phyloP scores from a whole-genome alignment of 2,113 vertebrate species.

The Paracanthobrama guichenoti region DNA sequence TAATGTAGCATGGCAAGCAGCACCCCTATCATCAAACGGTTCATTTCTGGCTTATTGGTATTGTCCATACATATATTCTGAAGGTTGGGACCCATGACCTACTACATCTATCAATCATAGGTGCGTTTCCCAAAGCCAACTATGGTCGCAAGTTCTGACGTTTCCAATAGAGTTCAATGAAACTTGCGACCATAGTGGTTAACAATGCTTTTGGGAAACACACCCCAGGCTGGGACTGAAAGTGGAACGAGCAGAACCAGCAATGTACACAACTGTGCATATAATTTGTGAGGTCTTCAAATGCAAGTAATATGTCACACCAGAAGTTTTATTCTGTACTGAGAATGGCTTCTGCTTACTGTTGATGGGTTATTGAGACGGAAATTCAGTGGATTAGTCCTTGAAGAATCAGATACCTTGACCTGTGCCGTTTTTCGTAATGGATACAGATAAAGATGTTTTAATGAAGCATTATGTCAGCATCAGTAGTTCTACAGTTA shows the following conservation, averaged over 20 bases:
- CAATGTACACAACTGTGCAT: not conserved
- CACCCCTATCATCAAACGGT: not conserved
- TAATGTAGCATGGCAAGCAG: not conserved
- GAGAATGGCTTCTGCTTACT: not conserved
- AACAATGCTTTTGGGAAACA: too few species aligned
- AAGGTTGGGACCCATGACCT: not conserved
- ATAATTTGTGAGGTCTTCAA: not conserved
- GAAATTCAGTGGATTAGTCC: not conserved
- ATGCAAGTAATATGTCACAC: not conserved
- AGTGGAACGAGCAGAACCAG: not conserved
- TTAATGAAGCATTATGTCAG: conserved; percentile 24
- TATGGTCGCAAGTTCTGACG: too few species aligned
- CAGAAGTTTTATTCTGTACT: not conserved
- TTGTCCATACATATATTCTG: not conserved
- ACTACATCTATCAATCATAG: not conserved
- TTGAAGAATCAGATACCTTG: not conserved
- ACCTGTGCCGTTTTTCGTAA: not conserved
- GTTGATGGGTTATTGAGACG: not conserved
- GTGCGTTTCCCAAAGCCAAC: too few species aligned
- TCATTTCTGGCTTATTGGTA: not conserved
- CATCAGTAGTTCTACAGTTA: conserved; percentile 14
- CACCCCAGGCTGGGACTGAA: not conserved
- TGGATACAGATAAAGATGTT: conserved; percentile 19
- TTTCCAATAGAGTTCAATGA: too few species aligned
- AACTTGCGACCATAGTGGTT: too few species aligned